Evolutionary conservation across 92 coral and sea anemone species (phyloP).

Genomic region (Paramuricea clavata): DNA sequence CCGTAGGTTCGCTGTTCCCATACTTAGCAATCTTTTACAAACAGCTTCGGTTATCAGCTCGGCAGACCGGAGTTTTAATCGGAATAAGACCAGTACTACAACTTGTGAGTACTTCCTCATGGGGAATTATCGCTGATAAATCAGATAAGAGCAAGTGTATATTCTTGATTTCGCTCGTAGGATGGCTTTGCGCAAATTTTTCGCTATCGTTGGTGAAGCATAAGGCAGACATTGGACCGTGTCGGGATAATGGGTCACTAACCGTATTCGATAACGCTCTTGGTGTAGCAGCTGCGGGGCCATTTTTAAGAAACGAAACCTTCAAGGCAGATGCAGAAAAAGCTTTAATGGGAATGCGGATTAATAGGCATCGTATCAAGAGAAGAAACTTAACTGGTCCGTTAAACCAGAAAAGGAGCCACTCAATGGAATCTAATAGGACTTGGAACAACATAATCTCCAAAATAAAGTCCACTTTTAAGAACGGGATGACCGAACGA

Average conservation of each 20-base stretch:
- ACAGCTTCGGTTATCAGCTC: constrained; percentile 92
- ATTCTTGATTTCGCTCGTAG: constrained; percentile 77
- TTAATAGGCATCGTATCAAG: not conserved
- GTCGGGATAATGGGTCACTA: constrained; percentile 80
- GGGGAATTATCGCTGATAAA: constrained; percentile 88
- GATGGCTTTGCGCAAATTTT: constrained; percentile 83
- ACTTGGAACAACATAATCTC: not conserved
- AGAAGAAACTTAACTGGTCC: not conserved
- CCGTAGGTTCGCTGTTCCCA: constrained; percentile 88
- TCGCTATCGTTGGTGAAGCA: constrained; percentile 82
- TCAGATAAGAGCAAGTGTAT: constrained; percentile 74
- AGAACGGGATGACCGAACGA: constrained; percentile 71
- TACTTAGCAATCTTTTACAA: constrained; percentile 92
- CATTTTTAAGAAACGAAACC: not conserved
- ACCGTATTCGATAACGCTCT: constrained; percentile 71
- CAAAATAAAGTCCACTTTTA: constrained; percentile 43
- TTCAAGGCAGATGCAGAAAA: not conserved
- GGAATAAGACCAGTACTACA: constrained; percentile 88
- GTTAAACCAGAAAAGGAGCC: not conserved
- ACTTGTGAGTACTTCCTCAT: constrained; percentile 80
- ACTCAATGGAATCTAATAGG: not conserved
- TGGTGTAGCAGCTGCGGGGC: constrained; percentile 19
- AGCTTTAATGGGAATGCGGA: not conserved
- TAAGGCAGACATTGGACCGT: constrained; percentile 66
- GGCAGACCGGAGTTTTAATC: constrained; percentile 85